Evolutionary conservation across 2,113 vertebrate genomes (phyloP).

Genomic region (Phyllopteryx taeniolatus): DNA sequence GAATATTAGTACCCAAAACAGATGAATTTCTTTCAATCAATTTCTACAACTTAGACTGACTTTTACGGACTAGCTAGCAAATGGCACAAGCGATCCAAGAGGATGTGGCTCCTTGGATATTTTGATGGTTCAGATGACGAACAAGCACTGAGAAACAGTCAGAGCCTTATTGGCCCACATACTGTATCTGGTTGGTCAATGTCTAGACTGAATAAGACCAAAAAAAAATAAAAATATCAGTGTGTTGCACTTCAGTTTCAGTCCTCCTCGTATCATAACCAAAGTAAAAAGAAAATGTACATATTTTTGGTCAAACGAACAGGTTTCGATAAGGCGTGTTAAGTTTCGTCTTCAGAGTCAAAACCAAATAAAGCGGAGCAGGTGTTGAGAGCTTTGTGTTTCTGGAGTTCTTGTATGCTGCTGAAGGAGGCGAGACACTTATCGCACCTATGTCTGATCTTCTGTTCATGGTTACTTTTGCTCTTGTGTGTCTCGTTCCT

Average conservation of each 20-base stretch:
- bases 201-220: not conserved
- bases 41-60: not conserved
- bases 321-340: constrained; percentile 59
- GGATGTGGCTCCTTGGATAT: not conserved
- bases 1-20: not conserved
- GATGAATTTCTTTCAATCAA: not conserved
- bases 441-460: constrained; percentile 81
- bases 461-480: constrained; percentile 40
- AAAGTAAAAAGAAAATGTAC: not conserved
- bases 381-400: constrained; percentile 88
- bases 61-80: not conserved
- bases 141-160: not conserved
- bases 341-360: constrained; percentile 97
- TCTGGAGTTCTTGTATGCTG: constrained; percentile 84
- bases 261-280: constrained; percentile 43
- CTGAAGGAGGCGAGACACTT: constrained; percentile 91
- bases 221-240: not conserved
- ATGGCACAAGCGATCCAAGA: not conserved
- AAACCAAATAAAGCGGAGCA: constrained; percentile 96
- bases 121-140: not conserved
- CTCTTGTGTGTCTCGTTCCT: constrained; percentile 24
- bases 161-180: not conserved
- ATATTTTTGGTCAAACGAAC: not conserved
- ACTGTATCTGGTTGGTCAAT: not conserved
- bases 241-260: constrained; percentile 4